A percentile compares a stretch with the other conserved stretches of the same genome.
Evolutionary conservation across 2,113 vertebrate species (phyloP).

Genomic region (Dendropsophus ebraccatus): DNA sequence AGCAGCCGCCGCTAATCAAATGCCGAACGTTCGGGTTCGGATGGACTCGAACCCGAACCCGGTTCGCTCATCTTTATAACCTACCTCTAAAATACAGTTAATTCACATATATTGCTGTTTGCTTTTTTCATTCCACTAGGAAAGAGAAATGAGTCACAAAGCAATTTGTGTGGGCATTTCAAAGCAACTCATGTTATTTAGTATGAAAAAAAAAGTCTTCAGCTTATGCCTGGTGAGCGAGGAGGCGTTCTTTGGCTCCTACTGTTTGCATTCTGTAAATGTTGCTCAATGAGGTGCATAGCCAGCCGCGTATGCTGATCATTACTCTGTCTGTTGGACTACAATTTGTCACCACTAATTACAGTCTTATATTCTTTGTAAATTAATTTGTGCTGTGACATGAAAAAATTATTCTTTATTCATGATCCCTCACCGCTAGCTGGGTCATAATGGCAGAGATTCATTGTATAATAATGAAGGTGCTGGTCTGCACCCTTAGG

Average conservation of each 20-base stretch:
- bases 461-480: background rate
- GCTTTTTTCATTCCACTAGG: background rate
- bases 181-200: slow-evolving; percentile 16
- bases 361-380: slow-evolving; percentile 26
- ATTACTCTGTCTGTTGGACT: slow-evolving; percentile 20
- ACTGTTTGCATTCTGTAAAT: slow-evolving; percentile 48
- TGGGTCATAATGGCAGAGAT: background rate
- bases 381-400: slow-evolving; percentile 43
- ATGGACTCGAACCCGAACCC: too few relatives aligned
- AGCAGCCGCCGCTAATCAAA: too few relatives aligned
- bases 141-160: slow-evolving; percentile 17
- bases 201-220: background rate
- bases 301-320: slow-evolving; percentile 25
- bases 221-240: slow-evolving; percentile 38
- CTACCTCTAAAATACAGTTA: background rate
- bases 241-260: slow-evolving; percentile 19
- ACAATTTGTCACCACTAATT: slow-evolving; percentile 48
- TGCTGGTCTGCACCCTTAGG: background rate
- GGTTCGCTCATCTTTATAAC: too few relatives aligned
- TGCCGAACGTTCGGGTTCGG: too few relatives aligned
- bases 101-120: background rate
- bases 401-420: background rate
- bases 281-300: slow-evolving; percentile 48
- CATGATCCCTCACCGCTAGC: background rate
- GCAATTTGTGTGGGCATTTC: slow-evolving; percentile 46